phyloP scores from a whole-genome alignment of 1,140 invertebrate species.

The Hycleus phaleratus region DNA sequence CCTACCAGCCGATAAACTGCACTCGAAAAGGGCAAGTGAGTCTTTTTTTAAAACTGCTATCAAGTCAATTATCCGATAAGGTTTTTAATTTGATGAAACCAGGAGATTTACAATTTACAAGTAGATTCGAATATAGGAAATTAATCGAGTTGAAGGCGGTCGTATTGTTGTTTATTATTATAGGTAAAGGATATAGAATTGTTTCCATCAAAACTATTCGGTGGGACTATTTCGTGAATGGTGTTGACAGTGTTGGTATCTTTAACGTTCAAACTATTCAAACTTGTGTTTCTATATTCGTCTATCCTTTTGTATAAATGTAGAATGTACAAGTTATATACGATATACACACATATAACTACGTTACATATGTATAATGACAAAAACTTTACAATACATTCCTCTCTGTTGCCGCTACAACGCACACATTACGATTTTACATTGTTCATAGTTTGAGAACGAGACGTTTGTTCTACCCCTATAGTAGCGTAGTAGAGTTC shows the following conservation, averaged over 20 bases:
- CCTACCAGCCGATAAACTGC: no score
- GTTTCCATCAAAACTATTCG: conserved; percentile 11
- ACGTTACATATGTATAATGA: conserved; percentile 1
- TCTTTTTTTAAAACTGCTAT: no score
- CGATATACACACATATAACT: no score
- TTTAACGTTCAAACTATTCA: conserved; percentile 10
- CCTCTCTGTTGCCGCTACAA: conserved; percentile 1
- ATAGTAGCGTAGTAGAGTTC: no score
- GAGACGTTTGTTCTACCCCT: neutral
- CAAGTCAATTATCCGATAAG: no score
- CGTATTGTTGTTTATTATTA: conserved; percentile 4
- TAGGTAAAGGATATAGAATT: neutral
- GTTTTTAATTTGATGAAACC: no score
- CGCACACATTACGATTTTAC: conserved; percentile 13
- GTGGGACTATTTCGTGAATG: conserved; percentile 3
- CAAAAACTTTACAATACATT: conserved; percentile 13
- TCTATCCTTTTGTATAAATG: neutral
- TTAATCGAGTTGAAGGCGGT: no score
- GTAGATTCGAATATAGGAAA: no score
- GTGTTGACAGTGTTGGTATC: neutral
- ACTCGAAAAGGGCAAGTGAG: no score
- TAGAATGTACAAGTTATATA: neutral
- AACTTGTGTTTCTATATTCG: neutral
- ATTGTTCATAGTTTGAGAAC: conserved; percentile 6
- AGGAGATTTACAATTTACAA: no score